Evolutionary conservation across 2,113 vertebrate genomes (phyloP).

Genomic region (Macaca nemestrina): DNA sequence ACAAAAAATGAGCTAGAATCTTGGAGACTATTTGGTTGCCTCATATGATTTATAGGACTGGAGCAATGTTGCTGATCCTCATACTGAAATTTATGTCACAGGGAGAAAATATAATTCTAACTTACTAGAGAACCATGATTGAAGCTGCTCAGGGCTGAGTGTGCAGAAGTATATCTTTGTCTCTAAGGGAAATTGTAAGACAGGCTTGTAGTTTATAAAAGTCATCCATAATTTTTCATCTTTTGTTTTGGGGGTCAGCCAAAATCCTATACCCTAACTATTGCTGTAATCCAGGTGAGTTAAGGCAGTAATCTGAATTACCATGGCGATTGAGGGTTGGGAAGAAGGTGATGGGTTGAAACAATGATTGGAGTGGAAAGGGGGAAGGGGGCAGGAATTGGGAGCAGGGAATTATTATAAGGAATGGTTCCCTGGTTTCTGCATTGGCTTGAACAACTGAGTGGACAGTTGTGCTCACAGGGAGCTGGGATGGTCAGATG

Average conservation of each 20-base stretch:
- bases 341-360: not conserved
- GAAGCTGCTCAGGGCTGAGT: not conserved
- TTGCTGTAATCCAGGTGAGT: not conserved
- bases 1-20: not conserved
- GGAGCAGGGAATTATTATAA: not conserved
- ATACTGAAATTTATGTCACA: not conserved
- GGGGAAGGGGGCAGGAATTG: not conserved
- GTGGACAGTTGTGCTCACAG: not conserved
- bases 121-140: not conserved
- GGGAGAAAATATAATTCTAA: not conserved
- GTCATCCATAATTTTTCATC: not conserved
- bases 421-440: not conserved
- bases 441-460: not conserved
- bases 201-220: not conserved
- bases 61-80: not conserved
- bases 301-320: not conserved
- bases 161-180: not conserved
- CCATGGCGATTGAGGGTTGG: fast-evolving
- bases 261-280: not conserved
- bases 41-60: not conserved
- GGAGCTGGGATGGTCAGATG: not conserved
- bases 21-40: not conserved
- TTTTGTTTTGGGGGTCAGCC: not conserved
- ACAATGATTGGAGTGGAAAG: not conserved
- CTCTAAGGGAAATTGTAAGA: not conserved